Evolutionary conservation across 2,888 invertebrate species (phyloP).

Genomic region (Drosophila pegasa): DNA sequence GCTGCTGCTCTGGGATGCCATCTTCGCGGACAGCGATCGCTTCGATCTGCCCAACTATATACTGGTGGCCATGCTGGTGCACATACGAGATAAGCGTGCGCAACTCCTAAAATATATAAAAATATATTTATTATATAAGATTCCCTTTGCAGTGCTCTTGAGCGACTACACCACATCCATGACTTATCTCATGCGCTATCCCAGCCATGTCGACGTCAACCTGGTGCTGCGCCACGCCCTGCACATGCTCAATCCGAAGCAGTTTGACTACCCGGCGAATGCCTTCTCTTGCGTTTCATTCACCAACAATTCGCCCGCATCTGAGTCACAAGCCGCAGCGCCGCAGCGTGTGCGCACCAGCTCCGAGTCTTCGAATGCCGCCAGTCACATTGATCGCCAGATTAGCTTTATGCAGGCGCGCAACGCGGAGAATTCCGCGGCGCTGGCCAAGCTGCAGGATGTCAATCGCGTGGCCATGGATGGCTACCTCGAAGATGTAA

Average conservation of each 20-base stretch:
- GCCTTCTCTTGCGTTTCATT: constrained; percentile 79
- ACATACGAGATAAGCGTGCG: constrained; percentile 89
- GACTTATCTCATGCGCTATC: constrained; percentile 89
- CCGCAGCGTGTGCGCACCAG: constrained; percentile 33
- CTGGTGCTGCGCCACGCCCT: constrained; percentile 88
- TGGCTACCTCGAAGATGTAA: constrained; percentile 84
- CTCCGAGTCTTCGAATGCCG: constrained; percentile 48
- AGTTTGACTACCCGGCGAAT: constrained; percentile 82
- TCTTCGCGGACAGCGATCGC: constrained; percentile 89
- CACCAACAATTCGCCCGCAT: constrained; percentile 24
- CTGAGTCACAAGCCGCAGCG: neutral
- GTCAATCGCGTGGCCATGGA: constrained; percentile 83
- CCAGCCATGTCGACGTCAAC: constrained; percentile 87
- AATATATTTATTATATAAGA: neutral
- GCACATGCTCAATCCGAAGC: constrained; percentile 85
- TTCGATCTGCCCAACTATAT: constrained; percentile 88
- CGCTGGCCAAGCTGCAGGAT: constrained; percentile 74
- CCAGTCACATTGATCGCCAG: constrained; percentile 71
- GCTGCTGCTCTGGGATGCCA: constrained; percentile 92
- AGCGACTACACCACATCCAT: constrained; percentile 89
- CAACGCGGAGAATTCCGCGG: constrained; percentile 78
- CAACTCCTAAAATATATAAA: neutral
- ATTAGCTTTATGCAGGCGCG: constrained; percentile 75
- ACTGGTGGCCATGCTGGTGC: constrained; percentile 91
- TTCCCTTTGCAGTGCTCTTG: constrained; percentile 85